Conservation (phyloP, 1,140 invertebrate species). For the Drosophila lacteicornis region DNA sequence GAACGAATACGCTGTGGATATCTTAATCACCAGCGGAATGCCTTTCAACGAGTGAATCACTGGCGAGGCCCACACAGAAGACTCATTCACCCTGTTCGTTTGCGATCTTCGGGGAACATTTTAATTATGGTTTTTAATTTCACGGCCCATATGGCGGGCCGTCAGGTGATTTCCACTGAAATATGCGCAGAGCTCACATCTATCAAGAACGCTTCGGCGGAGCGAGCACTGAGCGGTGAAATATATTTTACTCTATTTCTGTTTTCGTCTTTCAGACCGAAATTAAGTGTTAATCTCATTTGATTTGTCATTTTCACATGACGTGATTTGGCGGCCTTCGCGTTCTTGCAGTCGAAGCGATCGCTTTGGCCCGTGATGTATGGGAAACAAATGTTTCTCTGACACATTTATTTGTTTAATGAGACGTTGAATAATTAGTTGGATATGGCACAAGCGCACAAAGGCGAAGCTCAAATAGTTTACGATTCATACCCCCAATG, state of each 20-base stretch:
- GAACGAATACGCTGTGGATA: constrained; percentile 18
- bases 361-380: constrained; percentile 59
- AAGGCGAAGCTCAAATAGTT: constrained; percentile 54
- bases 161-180: constrained; percentile 68
- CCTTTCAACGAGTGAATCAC: constrained; percentile 38
- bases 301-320: constrained; percentile 81
- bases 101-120: constrained; percentile 34
- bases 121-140: constrained; percentile 77
- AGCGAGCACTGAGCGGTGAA: constrained; percentile 35
- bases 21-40: constrained; percentile 37
- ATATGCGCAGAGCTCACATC: constrained; percentile 41
- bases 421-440: constrained; percentile 81
- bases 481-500: constrained; percentile 3
- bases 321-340: constrained; percentile 73
- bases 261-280: constrained; percentile 60
- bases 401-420: constrained; percentile 83
- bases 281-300: constrained; percentile 81
- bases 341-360: constrained; percentile 18
- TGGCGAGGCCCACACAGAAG: constrained; percentile 18
- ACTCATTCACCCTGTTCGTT: neutral
- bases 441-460: constrained; percentile 50
- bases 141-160: constrained; percentile 62
- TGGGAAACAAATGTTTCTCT: constrained; percentile 78
- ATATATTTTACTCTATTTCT: constrained; percentile 51
- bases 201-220: constrained; percentile 39